phyloP scores from a whole-genome alignment of 1,140 invertebrate species.

The Apis cerana region DNA sequence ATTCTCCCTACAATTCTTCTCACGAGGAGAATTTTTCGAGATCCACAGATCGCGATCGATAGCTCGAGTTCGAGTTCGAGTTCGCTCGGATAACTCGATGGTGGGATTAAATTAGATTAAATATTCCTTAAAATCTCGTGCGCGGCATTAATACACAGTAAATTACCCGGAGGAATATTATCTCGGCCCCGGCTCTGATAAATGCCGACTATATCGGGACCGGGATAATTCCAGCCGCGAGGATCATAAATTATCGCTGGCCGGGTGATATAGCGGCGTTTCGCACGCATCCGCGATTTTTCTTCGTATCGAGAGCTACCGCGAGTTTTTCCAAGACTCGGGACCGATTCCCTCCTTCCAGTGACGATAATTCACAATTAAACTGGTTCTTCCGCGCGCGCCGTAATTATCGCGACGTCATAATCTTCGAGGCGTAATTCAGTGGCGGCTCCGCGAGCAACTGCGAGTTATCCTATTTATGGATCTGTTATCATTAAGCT shows the following conservation, averaged over 20 bases:
- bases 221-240: conserved; percentile 60
- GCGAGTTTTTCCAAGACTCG: neutral
- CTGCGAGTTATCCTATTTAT: too few species aligned
- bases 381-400: conserved; percentile 27
- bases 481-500: too few species aligned
- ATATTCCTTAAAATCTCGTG: conserved; percentile 55
- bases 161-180: conserved; percentile 62
- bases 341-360: neutral
- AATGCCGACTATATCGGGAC: conserved; percentile 55
- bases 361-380: conserved; percentile 38
- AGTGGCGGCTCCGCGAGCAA: neutral
- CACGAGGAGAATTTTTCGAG: too few species aligned
- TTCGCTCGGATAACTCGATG: neutral
- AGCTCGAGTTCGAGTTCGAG: too few species aligned
- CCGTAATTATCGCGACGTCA: conserved; percentile 53
- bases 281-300: conserved; percentile 56
- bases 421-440: conserved; percentile 40
- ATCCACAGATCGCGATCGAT: too few species aligned
- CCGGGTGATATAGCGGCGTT: conserved; percentile 57
- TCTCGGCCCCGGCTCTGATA: conserved; percentile 54
- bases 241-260: conserved; percentile 56
- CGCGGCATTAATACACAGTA: conserved; percentile 61
- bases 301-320: conserved; percentile 36
- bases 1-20: too few species aligned
- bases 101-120: conserved; percentile 62